Percentiles rank a stretch among this genome's conserved stretches.
These are phyloP conservation scores for Anguilla rostrata DNA, from an alignment of 2,113 vertebrate genomes.

Conservation along the genomic window DNA sequence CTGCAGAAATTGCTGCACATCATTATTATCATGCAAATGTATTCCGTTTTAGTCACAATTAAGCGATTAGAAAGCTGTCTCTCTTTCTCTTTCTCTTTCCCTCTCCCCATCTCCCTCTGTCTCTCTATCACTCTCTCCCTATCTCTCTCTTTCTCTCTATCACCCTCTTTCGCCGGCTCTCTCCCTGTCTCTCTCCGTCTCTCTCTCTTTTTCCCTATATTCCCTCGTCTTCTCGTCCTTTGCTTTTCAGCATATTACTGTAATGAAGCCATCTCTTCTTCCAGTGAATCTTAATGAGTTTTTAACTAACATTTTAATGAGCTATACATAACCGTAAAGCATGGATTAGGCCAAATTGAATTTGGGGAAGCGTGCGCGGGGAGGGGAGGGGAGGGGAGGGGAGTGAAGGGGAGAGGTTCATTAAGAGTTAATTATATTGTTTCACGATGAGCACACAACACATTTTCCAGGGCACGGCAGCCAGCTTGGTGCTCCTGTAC, in stretches of 20 bases:
- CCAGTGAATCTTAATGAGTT: conserved; percentile 91
- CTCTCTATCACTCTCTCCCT: conserved; percentile 35
- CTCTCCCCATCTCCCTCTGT: conserved; percentile 54
- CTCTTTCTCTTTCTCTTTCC: conserved; percentile 49
- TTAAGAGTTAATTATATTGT: conserved; percentile 88
- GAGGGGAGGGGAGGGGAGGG: conserved; percentile 49
- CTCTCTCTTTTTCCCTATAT: conserved; percentile 53
- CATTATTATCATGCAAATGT: conserved; percentile 85
- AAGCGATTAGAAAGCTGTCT: conserved; percentile 86
- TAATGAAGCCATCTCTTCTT: conserved; percentile 93
- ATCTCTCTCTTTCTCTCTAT: conserved; percentile 16
- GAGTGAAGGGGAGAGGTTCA: conserved; percentile 74
- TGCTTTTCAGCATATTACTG: conserved; percentile 82
- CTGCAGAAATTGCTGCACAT: conserved; percentile 66
- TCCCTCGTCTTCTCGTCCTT: conserved; percentile 63
- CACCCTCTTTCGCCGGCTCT: conserved; percentile 45
- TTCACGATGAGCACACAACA: conserved; percentile 67
- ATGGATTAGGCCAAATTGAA: conserved; percentile 85
- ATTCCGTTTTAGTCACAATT: conserved; percentile 85
- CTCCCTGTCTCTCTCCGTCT: conserved; percentile 22
- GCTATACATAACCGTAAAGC: conserved; percentile 88
- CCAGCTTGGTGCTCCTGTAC: conserved; percentile 55
- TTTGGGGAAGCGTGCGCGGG: conserved; percentile 58
- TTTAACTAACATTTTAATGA: conserved; percentile 96
- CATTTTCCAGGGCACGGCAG: conserved; percentile 60